Evolutionary conservation across 2,888 invertebrate species (phyloP).

Genomic region (Podotricha telesiphe): DNA sequence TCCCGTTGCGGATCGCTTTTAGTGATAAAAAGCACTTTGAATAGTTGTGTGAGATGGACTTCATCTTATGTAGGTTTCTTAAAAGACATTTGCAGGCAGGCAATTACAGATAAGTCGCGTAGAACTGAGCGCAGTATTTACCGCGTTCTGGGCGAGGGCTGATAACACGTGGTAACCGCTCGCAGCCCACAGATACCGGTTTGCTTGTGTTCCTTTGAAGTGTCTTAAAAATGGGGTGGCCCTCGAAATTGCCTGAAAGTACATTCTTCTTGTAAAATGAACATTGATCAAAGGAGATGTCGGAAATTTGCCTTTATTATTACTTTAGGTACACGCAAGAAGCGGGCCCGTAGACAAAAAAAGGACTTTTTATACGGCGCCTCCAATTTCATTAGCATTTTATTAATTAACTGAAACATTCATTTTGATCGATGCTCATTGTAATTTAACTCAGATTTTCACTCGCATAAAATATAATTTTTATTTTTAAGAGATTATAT

Average conservation of each 20-base stretch:
- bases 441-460: conserved; percentile 13
- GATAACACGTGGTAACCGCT: conserved; percentile 55
- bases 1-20: conserved; percentile 62
- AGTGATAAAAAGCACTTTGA: conserved; percentile 66
- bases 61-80: conserved; percentile 73
- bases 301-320: conserved; percentile 43
- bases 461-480: background rate
- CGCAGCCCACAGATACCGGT: conserved; percentile 43
- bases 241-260: conserved; percentile 46
- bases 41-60: conserved; percentile 76
- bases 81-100: conserved; percentile 81
- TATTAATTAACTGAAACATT: conserved; percentile 31
- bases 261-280: conserved; percentile 45
- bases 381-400: conserved; percentile 24
- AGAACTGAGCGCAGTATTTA: conserved; percentile 77
- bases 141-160: conserved; percentile 67
- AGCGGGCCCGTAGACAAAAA: conserved; percentile 28
- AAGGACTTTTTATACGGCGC: conserved; percentile 31
- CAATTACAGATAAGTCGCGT: conserved; percentile 82
- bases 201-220: conserved; percentile 46
- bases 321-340: conserved; percentile 34
- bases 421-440: conserved; percentile 11
- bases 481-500: background rate
- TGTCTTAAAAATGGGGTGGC: conserved; percentile 47
- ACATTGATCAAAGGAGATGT: conserved; percentile 45